Conservation (phyloP, 2,888 invertebrate genomes). For the Drosophila lacicola region DNA sequence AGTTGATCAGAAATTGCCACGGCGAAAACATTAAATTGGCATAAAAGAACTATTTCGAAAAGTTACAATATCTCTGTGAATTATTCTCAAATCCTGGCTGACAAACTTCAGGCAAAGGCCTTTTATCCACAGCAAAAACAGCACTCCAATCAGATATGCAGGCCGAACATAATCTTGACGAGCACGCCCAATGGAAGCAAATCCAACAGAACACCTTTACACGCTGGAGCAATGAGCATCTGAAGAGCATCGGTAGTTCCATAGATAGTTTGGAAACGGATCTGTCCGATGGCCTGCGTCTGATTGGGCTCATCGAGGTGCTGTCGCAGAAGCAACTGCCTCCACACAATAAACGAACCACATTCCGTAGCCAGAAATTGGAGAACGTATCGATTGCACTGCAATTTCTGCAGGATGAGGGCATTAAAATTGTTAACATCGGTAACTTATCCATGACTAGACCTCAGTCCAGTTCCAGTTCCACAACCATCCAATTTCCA, state of each 20-base stretch:
- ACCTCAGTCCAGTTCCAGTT: background rate
- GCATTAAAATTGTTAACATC: slow-evolving; percentile 95
- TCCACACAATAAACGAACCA: slow-evolving; percentile 93
- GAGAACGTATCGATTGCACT: slow-evolving; percentile 96
- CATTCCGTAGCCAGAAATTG: slow-evolving; percentile 94
- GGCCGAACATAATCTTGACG: slow-evolving; percentile 93
- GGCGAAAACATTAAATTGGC: slow-evolving; percentile 9
- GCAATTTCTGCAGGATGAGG: slow-evolving; percentile 94
- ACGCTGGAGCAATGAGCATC: slow-evolving; percentile 96
- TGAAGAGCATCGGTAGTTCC: slow-evolving; percentile 91
- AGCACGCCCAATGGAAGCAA: slow-evolving; percentile 96
- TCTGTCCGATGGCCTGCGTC: slow-evolving; percentile 92
- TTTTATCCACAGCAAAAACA: too few species aligned
- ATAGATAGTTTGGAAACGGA: slow-evolving; percentile 93
- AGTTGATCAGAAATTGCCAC: slow-evolving; percentile 11
- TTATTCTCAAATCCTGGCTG: slow-evolving; percentile 40
- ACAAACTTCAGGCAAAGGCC: slow-evolving; percentile 18
- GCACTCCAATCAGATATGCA: slow-evolving; percentile 89
- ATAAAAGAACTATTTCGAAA: background rate
- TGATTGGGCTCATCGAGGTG: slow-evolving; percentile 92
- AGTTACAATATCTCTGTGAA: too few species aligned
- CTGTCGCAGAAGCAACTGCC: slow-evolving; percentile 92
- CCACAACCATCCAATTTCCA: background rate
- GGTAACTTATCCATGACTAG: slow-evolving; percentile 87
- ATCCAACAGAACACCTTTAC: slow-evolving; percentile 98